Base-by-base conservation (phyloP, 2,888 invertebrate species). In the Sericinus montela region DNA sequence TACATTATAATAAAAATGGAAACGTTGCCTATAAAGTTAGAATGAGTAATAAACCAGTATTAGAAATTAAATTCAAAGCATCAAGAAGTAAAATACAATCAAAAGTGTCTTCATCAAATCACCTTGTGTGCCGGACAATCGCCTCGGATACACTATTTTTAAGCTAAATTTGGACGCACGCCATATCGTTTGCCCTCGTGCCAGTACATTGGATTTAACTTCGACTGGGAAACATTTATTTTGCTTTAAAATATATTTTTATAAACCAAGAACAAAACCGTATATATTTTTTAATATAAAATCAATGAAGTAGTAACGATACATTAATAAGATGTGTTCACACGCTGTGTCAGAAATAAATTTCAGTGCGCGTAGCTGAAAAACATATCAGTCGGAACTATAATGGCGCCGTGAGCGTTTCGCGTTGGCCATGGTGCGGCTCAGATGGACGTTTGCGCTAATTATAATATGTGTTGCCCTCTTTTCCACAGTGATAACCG, bases 151-250 rank as follows among this genome's bases (percentile, higher is more conserved):
- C 67, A 78, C 86, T 87, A 87, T 87, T 88, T 87, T 84, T 87
- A 86, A 67, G 62, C 65, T 62, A 71, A 69, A 75, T 72, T 86
- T 87, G 87, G 87, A 82, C 64, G 66, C 52, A 55, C 79, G 87
- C 88, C 87, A 87, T 75, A 70, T 69, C 67, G 62, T 89, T 91
- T 67, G 92, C 91, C 53, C 80, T 91, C 48, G 83, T 89, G 77
- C 84, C 93, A 73, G 92, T 93, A 72, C 71, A 92, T 62, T 91
- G 91, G 60, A 91, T 92, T 72, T 92, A 93, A 81, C 90, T 91
- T 66, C 87, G 91, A 69, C 91, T 65, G 67, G 69, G 72, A 77
- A 73, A 73, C 78, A 73, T 71, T 72, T 76, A 75, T 72, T 75
- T 75, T 75, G 69, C 70, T 59, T 67, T 69, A 65, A 72, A 81